Percentiles rank a stretch among this genome's conserved stretches.
Evolutionary conservation across 2,113 vertebrate genomes (phyloP).

Genomic region (Suricata suricatta): DNA sequence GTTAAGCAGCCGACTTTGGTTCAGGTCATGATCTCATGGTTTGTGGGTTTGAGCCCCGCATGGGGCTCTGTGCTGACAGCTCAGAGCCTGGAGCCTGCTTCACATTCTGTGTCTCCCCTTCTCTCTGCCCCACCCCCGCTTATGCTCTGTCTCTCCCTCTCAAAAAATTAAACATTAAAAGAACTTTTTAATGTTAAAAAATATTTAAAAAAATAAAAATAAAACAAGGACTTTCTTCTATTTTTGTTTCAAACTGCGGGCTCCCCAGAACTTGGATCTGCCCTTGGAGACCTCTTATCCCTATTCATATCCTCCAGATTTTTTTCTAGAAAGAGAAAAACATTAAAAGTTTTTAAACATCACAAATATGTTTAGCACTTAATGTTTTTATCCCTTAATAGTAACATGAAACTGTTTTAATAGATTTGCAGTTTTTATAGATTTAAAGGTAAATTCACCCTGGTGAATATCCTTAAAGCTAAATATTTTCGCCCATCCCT

Average conservation of each 20-base stretch:
- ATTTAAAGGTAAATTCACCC: slow-evolving; percentile 16
- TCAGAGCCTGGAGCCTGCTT: no score
- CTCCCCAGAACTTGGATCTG: not conserved
- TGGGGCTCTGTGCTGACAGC: no score
- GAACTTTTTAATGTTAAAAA: no score
- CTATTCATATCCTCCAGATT: not conserved
- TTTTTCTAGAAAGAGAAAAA: slow-evolving; percentile 4
- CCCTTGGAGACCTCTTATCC: not conserved
- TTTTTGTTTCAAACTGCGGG: not conserved
- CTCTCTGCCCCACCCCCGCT: no score
- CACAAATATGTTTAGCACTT: slow-evolving; percentile 15
- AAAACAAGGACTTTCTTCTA: not conserved
- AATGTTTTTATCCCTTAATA: not conserved
- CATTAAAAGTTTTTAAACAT: not conserved
- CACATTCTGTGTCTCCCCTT: no score
- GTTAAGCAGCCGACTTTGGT: no score
- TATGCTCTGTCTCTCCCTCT: no score
- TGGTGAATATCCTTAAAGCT: not conserved
- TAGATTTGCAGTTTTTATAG: slow-evolving; percentile 35
- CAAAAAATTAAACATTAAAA: no score
- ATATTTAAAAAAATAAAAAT: no score
- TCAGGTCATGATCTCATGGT: no score
- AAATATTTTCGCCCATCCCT: slow-evolving; percentile 15
- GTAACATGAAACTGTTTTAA: not conserved
- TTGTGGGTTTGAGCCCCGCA: no score